Percentiles rank a stretch among this genome's conserved stretches.
These are phyloP conservation scores for Acleris cristana DNA, from an alignment of 2,888 invertebrate genomes.

Conservation along the genomic window DNA sequence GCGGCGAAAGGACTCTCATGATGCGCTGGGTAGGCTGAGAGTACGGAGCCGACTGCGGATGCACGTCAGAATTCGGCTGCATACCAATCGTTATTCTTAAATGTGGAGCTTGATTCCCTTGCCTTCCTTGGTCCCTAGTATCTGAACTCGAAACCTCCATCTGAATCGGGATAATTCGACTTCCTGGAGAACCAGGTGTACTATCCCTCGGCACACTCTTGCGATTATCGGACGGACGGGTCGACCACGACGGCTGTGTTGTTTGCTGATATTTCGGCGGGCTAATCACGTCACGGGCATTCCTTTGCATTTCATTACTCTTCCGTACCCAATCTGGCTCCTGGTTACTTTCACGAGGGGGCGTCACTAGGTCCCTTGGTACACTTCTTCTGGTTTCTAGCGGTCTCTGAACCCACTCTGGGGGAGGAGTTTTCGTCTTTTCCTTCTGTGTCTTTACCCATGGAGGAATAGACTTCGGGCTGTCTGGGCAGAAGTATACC, in stretches of 20 bases:
- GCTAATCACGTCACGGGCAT: constrained; percentile 69
- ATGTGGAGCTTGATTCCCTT: constrained; percentile 65
- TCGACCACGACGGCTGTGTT: constrained; percentile 75
- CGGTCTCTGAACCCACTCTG: constrained; percentile 74
- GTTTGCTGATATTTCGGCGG: constrained; percentile 75
- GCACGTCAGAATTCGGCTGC: constrained; percentile 63
- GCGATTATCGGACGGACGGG: constrained; percentile 74
- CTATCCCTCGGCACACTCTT: constrained; percentile 73
- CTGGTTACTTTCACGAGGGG: constrained; percentile 67
- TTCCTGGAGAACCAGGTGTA: constrained; percentile 59
- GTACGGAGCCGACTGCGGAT: constrained; percentile 54
- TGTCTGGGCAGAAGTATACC: constrained; percentile 74
- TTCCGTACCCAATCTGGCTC: constrained; percentile 79
- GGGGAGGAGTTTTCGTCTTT: constrained; percentile 79
- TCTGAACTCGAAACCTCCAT: constrained; percentile 82
- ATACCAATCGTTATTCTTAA: constrained; percentile 78
- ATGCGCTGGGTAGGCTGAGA: constrained; percentile 81
- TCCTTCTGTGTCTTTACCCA: constrained; percentile 79
- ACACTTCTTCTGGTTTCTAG: constrained; percentile 68
- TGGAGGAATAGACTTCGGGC: constrained; percentile 74
- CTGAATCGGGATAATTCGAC: constrained; percentile 86
- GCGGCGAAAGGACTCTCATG: constrained; percentile 79
- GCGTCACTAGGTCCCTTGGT: constrained; percentile 70
- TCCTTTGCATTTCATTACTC: constrained; percentile 72
- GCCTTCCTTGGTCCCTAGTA: constrained; percentile 59